Percentiles rank a stretch among this genome's conserved stretches.
Evolutionary conservation across 2,888 invertebrate genomes (phyloP).

Genomic region (Pammene aurita): DNA sequence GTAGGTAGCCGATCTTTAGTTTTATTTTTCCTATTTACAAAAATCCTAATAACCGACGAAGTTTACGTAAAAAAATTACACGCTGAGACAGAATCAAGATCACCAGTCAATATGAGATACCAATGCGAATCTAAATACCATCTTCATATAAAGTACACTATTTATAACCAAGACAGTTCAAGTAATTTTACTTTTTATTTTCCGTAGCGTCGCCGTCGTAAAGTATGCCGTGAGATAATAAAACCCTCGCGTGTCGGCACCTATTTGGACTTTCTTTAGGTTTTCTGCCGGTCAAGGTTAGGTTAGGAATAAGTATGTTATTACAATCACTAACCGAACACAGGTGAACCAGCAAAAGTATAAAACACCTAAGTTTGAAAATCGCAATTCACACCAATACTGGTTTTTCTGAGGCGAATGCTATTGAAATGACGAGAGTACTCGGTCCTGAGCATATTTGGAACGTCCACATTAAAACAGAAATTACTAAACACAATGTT

Average conservation of each 20-base stretch:
- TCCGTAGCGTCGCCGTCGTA: constrained; percentile 26
- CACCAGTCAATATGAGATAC: background rate
- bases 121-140: background rate
- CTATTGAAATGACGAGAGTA: background rate
- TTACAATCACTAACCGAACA: background rate
- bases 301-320: constrained; percentile 14
- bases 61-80: too few relatives aligned
- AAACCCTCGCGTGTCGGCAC: constrained; percentile 30
- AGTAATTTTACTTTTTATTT: constrained; percentile 22
- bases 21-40: too few relatives aligned
- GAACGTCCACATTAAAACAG: background rate
- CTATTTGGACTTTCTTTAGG: constrained; percentile 31
- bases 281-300: constrained; percentile 35
- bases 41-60: too few relatives aligned
- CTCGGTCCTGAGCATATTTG: background rate
- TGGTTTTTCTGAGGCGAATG: background rate
- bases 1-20: too few relatives aligned
- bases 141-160: background rate
- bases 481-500: constrained; percentile 4
- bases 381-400: background rate
- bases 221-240: constrained; percentile 36
- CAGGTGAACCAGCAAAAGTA: background rate
- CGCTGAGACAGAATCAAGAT: too few relatives aligned
- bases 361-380: background rate
- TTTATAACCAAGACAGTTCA: background rate